Evolutionary conservation across 2,113 vertebrate species (phyloP), one percentile per base, ranked within the genome.

Genomic region (Danionella cerebrum): DNA sequence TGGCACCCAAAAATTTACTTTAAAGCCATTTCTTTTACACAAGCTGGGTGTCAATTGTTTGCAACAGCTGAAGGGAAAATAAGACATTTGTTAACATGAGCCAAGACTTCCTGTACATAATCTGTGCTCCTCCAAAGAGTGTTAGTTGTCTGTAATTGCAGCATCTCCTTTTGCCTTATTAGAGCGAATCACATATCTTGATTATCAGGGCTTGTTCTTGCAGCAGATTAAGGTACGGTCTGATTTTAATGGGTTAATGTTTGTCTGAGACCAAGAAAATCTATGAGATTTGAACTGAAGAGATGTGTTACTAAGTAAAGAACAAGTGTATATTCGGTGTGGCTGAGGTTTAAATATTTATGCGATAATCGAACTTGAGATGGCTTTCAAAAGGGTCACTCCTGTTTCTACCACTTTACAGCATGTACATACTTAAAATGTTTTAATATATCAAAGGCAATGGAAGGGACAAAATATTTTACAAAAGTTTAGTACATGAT

Each of bases 151-250:
- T 74, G 76, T 69, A 82, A 82, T 83, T 82, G 72, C 80, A 85
- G 84, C 70, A 67, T 87, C 85, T 89, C 83, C 31, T 72, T 79
- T 88, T 86, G 70, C 87, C 81, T 81, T 87, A 82, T 78, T 83
- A 73, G 75, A 74, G 72, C 71, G 84, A 84, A 66, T 87, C 80
- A 9, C 72, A 80, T 87, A 87, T 71, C 86, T 63, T 47, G 65
- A 51, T 57, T 67, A 76, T 83, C 76, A 81, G 74, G 75, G 80
- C 84, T 85, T 85, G 65, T 71, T 67, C 45, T 67, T 1, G 27
- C 35, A 75, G 65, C 22, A 72, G 69, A 65, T 70, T 55, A 72
- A 53, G 71, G 22, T 53, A 59, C 31, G 4, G 10, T 65, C 60
- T 77, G 47, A 3, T 64, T 47, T 36, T 3, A 5, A 31, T 13